Base-by-base conservation (phyloP, 1,140 invertebrate species). In the Phenacoccus solenopsis region DNA sequence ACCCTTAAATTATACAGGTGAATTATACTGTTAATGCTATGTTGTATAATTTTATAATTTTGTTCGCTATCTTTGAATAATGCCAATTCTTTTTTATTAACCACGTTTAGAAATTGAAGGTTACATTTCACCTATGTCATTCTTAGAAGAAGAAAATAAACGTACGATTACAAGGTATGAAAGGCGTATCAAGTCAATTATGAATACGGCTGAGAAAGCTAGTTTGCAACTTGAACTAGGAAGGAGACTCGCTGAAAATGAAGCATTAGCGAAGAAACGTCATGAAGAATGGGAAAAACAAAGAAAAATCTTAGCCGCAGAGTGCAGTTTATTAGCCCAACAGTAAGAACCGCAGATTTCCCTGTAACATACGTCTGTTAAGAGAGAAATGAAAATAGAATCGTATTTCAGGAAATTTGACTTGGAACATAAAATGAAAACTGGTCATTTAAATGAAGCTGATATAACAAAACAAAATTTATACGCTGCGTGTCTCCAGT, bases 401-500 rank as follows among this genome's bases (percentile, higher is more conserved):
- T 49, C 38, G 20, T 4, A 24, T 24, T 24, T 64, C 59, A 64
- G 59, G 22, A 64, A 64, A 64, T 64, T 64, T 24, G 21, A 64
- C 16, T 24, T 64, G 2, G 20, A 24, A 64, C 12, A 64, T 10
- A 64, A 64, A 64, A 64, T 64, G 2, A 64, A 24, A 64, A 25
- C 4, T 25, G 59, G 59, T 27, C 21, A 24, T 64, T 20, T 64
- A 24, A 64, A 64, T 16, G 59, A 64, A 5, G 16, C 22, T 24
- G 59, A 64, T 64, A 3, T 64, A 5, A 64, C 59, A 9, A 64
- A 64, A 64, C 59, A 64, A 24, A 64, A 64, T 27, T 64, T 64
- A 64, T 64, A 64, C 25, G 59, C 59, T 3, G 59, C 25, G 2
- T 64, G 10, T 10, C 25, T 64, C 3, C 59, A 64, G 16, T 64